Base-by-base conservation (phyloP, 37 sponge, comb jelly and placozoan genomes). In the Agelas oroides region DNA sequence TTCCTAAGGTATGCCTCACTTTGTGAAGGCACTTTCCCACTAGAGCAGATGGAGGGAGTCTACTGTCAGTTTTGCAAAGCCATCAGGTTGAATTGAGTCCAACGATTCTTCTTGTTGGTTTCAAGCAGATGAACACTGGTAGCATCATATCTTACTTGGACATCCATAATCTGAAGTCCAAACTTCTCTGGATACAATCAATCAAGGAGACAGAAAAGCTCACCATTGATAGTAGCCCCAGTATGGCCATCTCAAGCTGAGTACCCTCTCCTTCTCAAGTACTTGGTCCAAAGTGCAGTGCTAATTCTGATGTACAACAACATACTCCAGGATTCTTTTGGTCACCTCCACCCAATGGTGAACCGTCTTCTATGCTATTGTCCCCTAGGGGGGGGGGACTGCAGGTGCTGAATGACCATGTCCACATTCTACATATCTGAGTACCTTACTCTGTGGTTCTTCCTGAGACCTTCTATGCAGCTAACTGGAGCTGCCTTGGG, bases 201-300 rank as follows among this genome's bases (percentile, higher is more conserved):
- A 40, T 12, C 71, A 1, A 5, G 28, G n/a, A 36, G 21, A 39
- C 19, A 59, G 32, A 62, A 21, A 35, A 17, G 20, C 31, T 3
- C 71, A 64, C 21, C 39, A 60, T 25, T 78, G 20, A 27, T 86
- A 2, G 57, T 86, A 52, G 23, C 74, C 23, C 74, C 74, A 28
- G 24, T 73, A 27, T 52, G 55, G 74, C 5, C 56, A 53, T 13
- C 37, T 28, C 58, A 56, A 56, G 58, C 25, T 21, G 11, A 64
- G 27, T n/a, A n/a, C n/a, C n/a, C 65, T n/a, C 65, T 24, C 11
- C 20, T 64, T 12, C 65, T 12, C 11, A 27, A 64, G 24, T 27
- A 24, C 11, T 24, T 64, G 65, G 11, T 64, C 65, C 65, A n/a
- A 64, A 23, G 12, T 30, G 28, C 65, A 23, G 8, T 64, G n/a